Percentiles rank a stretch among this genome's conserved stretches.
Evolutionary conservation across 2,888 invertebrate genomes (phyloP).

Genomic region (Cosmorhoe ocellata): DNA sequence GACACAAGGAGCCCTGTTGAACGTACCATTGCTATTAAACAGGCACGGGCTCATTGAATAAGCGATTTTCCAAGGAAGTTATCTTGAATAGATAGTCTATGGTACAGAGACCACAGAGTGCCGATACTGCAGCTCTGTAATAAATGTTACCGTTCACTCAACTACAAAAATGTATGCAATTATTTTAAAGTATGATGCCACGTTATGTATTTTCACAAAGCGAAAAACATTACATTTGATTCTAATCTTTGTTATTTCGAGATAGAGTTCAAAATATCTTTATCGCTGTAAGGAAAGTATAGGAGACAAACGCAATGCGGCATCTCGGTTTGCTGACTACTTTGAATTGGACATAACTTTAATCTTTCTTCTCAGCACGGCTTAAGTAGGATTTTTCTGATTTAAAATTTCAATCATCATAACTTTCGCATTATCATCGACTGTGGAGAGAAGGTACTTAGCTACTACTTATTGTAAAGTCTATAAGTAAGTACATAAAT

Average conservation of each 20-base stretch:
- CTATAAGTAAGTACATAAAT: too few species aligned
- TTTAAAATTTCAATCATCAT: constrained; percentile 7
- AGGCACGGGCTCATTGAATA: constrained; percentile 44
- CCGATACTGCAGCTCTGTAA: neutral
- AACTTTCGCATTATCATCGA: constrained; percentile 15
- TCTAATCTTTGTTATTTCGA: too few species aligned
- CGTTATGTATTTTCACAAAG: too few species aligned
- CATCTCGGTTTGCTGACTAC: neutral
- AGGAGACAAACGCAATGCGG: neutral
- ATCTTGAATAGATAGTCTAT: constrained; percentile 49
- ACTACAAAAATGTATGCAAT: too few species aligned
- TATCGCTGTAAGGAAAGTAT: neutral
- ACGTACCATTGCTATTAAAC: constrained; percentile 29
- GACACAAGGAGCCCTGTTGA: constrained; percentile 41
- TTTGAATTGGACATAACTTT: neutral
- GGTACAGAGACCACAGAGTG: constrained; percentile 5
- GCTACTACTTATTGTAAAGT: too few species aligned
- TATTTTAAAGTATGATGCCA: too few species aligned
- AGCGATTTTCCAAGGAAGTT: constrained; percentile 64
- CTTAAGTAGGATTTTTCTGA: neutral
- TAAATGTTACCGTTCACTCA: too few species aligned
- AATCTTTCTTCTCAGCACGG: neutral
- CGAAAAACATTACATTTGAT: too few species aligned
- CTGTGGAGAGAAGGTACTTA: neutral
- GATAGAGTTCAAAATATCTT: too few species aligned